A percentile compares a stretch with the other conserved stretches of the same genome.
Evolutionary conservation across 2,888 invertebrate genomes (phyloP).

Genomic region (Leucophenga maculata): DNA sequence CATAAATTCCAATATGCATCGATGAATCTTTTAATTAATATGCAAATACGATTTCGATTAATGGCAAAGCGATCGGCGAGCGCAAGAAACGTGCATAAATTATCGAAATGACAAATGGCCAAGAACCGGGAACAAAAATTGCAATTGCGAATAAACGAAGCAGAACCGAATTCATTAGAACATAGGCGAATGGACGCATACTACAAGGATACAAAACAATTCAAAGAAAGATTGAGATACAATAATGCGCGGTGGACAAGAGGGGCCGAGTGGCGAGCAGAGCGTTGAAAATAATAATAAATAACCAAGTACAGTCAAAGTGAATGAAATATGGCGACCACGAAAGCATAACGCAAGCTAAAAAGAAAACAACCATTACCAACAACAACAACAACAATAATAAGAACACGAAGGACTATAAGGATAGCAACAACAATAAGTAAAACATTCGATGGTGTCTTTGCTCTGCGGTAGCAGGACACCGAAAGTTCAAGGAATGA

Average conservation of each 20-base stretch:
- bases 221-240: not conserved
- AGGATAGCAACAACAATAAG: not conserved
- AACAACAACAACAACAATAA: slow-evolving; percentile 8
- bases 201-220: not conserved
- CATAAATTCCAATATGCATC: slow-evolving; percentile 40
- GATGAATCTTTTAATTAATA: slow-evolving; percentile 27
- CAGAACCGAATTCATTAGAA: not conserved
- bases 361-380: not conserved
- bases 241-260: not conserved
- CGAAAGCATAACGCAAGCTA: slow-evolving; percentile 22
- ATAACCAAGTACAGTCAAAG: slow-evolving; percentile 25
- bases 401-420: not conserved
- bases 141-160: not conserved
- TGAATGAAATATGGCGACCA: slow-evolving; percentile 17
- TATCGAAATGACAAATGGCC: slow-evolving; percentile 25
- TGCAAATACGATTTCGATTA: slow-evolving; percentile 24
- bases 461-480: not conserved
- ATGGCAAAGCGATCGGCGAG: not conserved
- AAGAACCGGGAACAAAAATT: not conserved
- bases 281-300: slow-evolving; percentile 3
- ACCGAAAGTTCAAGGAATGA: not conserved
- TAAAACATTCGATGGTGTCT: not conserved
- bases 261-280: not conserved
- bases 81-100: not conserved
- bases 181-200: too few species aligned